Percentiles rank a stretch among this genome's conserved stretches.
Conservation (phyloP, 2,888 invertebrate genomes). For the Diloba caeruleocephala region DNA sequence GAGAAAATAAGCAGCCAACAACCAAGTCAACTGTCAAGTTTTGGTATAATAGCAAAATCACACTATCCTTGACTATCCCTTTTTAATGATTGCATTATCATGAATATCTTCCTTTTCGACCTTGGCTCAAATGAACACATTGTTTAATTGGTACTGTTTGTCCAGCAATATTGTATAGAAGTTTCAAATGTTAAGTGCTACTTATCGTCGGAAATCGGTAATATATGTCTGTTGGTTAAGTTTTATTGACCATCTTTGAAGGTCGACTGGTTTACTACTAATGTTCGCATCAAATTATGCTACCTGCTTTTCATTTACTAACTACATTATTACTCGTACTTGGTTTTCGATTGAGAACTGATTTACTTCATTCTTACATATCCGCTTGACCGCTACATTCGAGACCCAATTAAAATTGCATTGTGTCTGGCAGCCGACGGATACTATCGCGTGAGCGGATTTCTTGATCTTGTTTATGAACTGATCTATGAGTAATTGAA, state of each 20-base stretch:
- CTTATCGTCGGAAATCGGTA: constrained; percentile 40
- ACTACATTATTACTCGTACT: not conserved
- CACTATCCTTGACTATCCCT: too few species aligned
- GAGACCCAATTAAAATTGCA: too few species aligned
- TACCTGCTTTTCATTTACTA: constrained; percentile 27
- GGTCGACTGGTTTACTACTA: constrained; percentile 23
- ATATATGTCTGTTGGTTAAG: constrained; percentile 50
- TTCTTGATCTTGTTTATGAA: too few species aligned
- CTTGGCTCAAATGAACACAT: constrained; percentile 31
- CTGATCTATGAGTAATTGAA: too few species aligned
- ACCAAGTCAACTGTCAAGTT: too few species aligned
- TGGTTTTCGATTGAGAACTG: constrained; percentile 8
- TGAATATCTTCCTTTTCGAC: constrained; percentile 15
- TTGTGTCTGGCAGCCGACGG: too few species aligned
- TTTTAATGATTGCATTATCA: too few species aligned
- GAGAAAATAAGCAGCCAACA: too few species aligned
- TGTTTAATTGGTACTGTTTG: constrained; percentile 53
- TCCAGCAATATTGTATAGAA: constrained; percentile 45
- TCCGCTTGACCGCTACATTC: too few species aligned
- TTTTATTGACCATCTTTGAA: constrained; percentile 52
- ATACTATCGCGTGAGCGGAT: too few species aligned
- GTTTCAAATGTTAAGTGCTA: constrained; percentile 50
- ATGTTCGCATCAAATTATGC: constrained; percentile 35
- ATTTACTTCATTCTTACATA: constrained; percentile 8
- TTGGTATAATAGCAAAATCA: too few species aligned